Evolutionary conservation across 2,888 invertebrate genomes (phyloP).

Genomic region (Spilarctia lutea): DNA sequence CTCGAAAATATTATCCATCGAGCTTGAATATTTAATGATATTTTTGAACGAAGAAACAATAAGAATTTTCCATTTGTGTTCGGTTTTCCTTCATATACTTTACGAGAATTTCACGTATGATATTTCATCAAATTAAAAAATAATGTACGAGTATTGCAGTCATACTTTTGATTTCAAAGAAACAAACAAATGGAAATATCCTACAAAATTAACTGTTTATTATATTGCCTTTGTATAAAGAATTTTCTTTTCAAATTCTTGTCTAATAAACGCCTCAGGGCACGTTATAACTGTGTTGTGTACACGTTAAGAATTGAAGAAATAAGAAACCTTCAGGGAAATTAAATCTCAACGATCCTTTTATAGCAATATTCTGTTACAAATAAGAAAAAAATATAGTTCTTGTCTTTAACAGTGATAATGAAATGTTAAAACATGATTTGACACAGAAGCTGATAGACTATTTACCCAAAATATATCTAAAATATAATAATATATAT

Average conservation of each 20-base stretch:
- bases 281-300: conserved; percentile 38
- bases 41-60: background rate
- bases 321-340: conserved; percentile 57
- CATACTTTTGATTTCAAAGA: background rate
- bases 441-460: background rate
- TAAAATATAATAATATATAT: background rate
- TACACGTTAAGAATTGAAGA: conserved; percentile 49
- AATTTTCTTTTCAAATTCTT: conserved; percentile 30
- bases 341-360: conserved; percentile 50
- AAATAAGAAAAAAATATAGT: conserved; percentile 1
- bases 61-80: background rate
- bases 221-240: conserved; percentile 1
- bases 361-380: conserved; percentile 32
- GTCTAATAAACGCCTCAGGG: conserved; percentile 42
- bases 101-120: background rate
- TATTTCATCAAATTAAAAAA: background rate
- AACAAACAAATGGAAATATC: background rate
- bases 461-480: background rate
- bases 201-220: background rate
- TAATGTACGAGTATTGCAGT: background rate
- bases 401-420: background rate
- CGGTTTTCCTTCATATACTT: background rate
- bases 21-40: background rate
- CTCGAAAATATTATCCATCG: background rate
- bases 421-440: background rate